Evolutionary conservation across 2,888 invertebrate species (phyloP), one percentile per base, ranked within the genome.

Genomic region (Spicauda simplicius): DNA sequence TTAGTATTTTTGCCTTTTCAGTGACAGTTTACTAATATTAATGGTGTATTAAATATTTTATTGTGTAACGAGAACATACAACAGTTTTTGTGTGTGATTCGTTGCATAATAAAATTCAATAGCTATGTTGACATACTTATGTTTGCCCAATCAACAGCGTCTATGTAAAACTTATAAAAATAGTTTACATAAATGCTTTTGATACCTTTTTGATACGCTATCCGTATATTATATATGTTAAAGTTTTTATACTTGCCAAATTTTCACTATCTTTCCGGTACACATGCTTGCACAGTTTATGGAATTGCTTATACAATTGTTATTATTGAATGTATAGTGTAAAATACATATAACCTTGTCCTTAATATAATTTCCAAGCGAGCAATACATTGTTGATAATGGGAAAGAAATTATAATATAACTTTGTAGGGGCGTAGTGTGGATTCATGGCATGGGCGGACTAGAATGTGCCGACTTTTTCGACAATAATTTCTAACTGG

Each of bases 171-270:
- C 25, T 62, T 16, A 7, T 30, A 30, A 16, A 58, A 14, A 45
- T 20, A 25, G 1, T 45, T 8, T 45, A 50, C 50, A 59, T 50
- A 50, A 30, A 58, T 20, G 8, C 16, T 37, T 19, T 62, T 60
- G 33, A 45, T 55, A 19, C 37, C 12, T 48, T 48, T 33, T 55
- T 61, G 52, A 56, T 56, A 61, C 52, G 57, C 52, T 12, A 56
- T 64, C 11, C 41, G 12, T 59, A 48, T 25, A 48, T 48, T 59
- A 16, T 48, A 25, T 25, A 16, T 48, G 3, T 20, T 11, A 45
- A 19, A 58, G 11, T 50, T 64, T 72, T 73, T 69, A 75, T 74
- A 72, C 59, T 66, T 66, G 65, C 65, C 59, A 55, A 37, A 25
- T 52, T n/a, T n/a, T 65, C 33, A 10, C 20, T 20, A 4, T 14